Percentiles rank a stretch among this genome's conserved stretches.
These are phyloP conservation scores for Antrozous pallidus DNA, from an alignment of 2,797 vertebrate species.

Conservation along the genomic window DNA sequence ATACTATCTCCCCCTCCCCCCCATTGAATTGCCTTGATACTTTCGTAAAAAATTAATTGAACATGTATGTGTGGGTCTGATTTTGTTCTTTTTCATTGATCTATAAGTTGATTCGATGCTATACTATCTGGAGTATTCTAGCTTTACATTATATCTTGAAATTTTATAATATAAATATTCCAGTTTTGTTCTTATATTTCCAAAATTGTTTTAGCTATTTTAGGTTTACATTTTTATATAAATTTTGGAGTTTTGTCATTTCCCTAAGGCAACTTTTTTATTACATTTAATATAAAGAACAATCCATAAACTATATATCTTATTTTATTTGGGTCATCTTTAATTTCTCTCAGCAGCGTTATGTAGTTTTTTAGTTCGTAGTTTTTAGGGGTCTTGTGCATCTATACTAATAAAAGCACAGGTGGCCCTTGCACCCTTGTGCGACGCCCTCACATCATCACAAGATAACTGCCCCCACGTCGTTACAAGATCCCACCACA, in stretches of 20 bases:
- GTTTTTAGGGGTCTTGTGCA: background rate
- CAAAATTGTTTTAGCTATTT: background rate
- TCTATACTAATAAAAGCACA: too few species aligned
- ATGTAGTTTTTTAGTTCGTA: background rate
- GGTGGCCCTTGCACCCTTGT: too few species aligned
- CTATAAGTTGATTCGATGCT: background rate
- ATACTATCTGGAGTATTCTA: background rate
- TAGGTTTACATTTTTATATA: background rate
- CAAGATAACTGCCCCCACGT: too few species aligned
- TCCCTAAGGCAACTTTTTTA: background rate
- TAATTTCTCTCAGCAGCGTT: background rate
- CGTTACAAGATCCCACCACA: too few species aligned
- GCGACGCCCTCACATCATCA: too few species aligned
- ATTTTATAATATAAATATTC: background rate
- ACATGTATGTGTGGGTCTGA: background rate
- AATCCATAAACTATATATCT: background rate
- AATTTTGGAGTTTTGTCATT: background rate
- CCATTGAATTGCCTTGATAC: background rate
- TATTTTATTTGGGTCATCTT: background rate
- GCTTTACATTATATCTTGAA: background rate
- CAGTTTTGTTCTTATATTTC: background rate
- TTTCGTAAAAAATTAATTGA: background rate
- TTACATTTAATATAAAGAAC: background rate
- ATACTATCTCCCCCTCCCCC: background rate
- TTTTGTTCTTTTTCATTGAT: slow-evolving; percentile 7